Percentiles rank a stretch among this genome's conserved stretches.
Conservation (phyloP, 2,797 vertebrate species). For the Argentina silus region DNA sequence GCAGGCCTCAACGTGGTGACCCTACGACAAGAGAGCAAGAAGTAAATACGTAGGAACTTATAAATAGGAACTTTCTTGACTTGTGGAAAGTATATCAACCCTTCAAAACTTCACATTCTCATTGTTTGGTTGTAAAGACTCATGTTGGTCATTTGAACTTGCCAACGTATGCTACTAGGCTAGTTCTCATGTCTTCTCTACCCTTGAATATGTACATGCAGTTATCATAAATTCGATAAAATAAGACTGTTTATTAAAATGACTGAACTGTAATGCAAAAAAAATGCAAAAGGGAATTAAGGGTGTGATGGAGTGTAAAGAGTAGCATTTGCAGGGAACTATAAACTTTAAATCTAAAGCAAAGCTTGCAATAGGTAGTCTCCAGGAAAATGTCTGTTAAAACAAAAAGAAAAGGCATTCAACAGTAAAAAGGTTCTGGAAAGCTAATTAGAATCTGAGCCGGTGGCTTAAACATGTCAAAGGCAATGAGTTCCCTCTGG, state of each 20-base stretch:
- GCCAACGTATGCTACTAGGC: neutral
- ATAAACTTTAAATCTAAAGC: neutral
- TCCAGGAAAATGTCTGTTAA: slow-evolving; percentile 25
- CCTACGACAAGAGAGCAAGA: slow-evolving; percentile 38
- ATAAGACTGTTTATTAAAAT: neutral
- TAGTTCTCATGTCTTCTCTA: neutral
- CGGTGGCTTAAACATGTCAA: slow-evolving; percentile 64
- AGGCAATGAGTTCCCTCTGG: slow-evolving; percentile 62
- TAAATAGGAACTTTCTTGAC: slow-evolving; percentile 9
- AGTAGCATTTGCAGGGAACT: too few species aligned
- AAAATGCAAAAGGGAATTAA: too few species aligned
- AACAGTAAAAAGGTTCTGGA: slow-evolving; percentile 57
- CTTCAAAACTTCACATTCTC: neutral
- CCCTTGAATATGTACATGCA: neutral
- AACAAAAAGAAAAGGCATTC: slow-evolving; percentile 32
- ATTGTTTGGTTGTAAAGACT: neutral
- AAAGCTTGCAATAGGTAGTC: slow-evolving; percentile 1
- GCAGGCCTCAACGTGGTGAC: slow-evolving; percentile 45
- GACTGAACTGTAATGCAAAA: too few species aligned
- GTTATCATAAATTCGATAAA: neutral
- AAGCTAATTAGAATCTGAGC: slow-evolving; percentile 66
- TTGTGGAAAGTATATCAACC: neutral
- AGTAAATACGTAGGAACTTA: slow-evolving; percentile 36
- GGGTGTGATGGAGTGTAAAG: too few species aligned
- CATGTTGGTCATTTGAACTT: neutral